Base-by-base conservation (phyloP, 2,888 invertebrate species). In the Aethes cnicana region DNA sequence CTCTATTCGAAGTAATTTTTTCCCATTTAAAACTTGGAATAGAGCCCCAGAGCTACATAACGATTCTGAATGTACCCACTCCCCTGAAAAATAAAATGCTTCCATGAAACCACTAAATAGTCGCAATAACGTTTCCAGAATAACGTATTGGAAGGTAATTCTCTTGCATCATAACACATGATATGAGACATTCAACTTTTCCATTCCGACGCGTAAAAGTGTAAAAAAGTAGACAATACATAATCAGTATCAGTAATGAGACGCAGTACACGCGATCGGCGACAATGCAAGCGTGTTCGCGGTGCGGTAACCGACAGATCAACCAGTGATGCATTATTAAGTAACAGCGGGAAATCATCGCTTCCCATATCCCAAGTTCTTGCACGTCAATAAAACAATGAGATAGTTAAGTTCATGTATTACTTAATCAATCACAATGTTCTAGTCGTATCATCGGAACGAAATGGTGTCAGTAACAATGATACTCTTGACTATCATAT, bases 141-240 rank as follows among this genome's bases (percentile, higher is more conserved):
- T 74, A 72, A 32, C 32, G 14, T 37, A 47, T 57, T 60, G 47
- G 47, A 57, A 54, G 66, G 69, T 69, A n/a, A n/a, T n/a, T n/a
- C 32, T 64, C 71, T 76, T 72, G 76, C 74, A 68, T 80, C 70
- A 78, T 74, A 70, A 66, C 68, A 72, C 72, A 66, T 70, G n/a
- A n/a, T n/a, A n/a, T n/a, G 68, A 80, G 72, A 73, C 79, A 66
- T 77, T 81, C 80, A 79, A 82, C 83, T 83, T 82, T 84, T 84
- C 80, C 79, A 81, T 80, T 82, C 72, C 73, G 70, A 72, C 65
- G 76, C 75, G 71, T 72, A 72, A 69, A 74, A 69, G 70, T 71
- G 73, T 74, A 80, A 82, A 81, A 81, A 76, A 73, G 57, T 62
- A 74, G 68, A 82, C 81, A 82, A 81, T 81, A 77, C 76, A 74